Percentiles rank a stretch among this genome's conserved stretches.
phyloP scores from a whole-genome alignment of 2,888 invertebrate species.

The Plebejus argus region DNA sequence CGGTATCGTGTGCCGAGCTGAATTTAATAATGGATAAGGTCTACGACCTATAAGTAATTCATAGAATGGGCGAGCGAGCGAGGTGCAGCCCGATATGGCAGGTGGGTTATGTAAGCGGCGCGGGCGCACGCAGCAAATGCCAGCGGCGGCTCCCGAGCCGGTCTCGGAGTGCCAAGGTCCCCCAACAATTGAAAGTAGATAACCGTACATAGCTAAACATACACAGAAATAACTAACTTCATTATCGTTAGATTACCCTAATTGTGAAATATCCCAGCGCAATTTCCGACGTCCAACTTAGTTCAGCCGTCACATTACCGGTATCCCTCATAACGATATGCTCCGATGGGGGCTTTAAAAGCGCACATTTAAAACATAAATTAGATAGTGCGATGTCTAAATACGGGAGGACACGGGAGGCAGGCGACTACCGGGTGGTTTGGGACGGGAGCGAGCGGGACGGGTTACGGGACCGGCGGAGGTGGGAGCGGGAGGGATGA shows the following conservation, averaged over 20 bases:
- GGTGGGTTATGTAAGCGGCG: constrained; percentile 78
- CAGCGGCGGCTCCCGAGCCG: constrained; percentile 64
- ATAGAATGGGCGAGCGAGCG: constrained; percentile 76
- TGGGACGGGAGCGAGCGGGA: constrained; percentile 71
- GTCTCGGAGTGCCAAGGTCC: constrained; percentile 67
- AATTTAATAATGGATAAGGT: constrained; percentile 72
- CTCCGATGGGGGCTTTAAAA: constrained; percentile 61
- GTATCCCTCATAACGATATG: constrained; percentile 66
- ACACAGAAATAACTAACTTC: constrained; percentile 6
- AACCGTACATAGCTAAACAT: constrained; percentile 45
- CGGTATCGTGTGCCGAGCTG: constrained; percentile 53
- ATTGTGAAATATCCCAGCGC: constrained; percentile 41
- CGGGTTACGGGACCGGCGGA: constrained; percentile 56
- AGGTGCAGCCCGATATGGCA: constrained; percentile 77
- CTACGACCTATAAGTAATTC: constrained; percentile 79
- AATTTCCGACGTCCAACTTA: constrained; percentile 53
- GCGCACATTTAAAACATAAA: constrained; percentile 75
- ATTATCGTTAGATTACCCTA: not conserved
- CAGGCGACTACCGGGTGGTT: constrained; percentile 74
- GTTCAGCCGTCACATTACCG: constrained; percentile 61
- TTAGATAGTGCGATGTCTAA: constrained; percentile 78
- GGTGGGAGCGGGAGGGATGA: constrained; percentile 64
- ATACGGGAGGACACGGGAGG: constrained; percentile 75
- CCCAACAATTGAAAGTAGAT: constrained; percentile 69
- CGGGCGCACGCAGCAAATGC: constrained; percentile 65